A percentile compares a stretch with the other conserved stretches of the same genome.
These are phyloP conservation scores for Stichodactyla mertensii DNA, from an alignment of 64 coral and sea anemone genomes.

Conservation along the genomic window DNA sequence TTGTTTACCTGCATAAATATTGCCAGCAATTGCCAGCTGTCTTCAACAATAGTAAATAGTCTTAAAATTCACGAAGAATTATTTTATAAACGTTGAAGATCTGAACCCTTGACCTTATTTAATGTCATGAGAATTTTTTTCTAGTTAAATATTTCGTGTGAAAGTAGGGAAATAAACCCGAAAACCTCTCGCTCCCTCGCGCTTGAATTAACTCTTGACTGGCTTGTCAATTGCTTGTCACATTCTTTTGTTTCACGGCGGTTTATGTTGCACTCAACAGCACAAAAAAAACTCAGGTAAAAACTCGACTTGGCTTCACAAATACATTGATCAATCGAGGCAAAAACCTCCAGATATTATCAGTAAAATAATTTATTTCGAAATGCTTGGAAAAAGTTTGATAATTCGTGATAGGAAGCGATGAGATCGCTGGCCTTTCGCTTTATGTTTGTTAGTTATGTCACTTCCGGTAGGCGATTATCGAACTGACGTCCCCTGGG, in stretches of 20 bases:
- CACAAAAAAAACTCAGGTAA: not conserved
- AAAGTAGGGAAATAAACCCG: not conserved
- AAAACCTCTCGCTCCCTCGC: not conserved
- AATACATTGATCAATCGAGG: not conserved
- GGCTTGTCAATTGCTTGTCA: constrained; percentile 4
- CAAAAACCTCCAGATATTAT: not conserved
- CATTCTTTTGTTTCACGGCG: not conserved
- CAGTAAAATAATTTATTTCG: not conserved
- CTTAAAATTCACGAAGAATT: not conserved
- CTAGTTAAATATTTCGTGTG: not conserved
- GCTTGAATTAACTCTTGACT: not conserved
- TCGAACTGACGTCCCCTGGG: not conserved
- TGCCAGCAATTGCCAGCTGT: constrained; percentile 1
- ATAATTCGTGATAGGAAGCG: not conserved
- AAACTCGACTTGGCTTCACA: not conserved
- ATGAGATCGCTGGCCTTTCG: not conserved
- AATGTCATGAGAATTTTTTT: not conserved
- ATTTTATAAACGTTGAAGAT: not conserved
- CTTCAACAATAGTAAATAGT: not conserved
- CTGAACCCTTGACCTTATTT: not conserved
- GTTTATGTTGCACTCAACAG: not conserved
- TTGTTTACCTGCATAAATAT: not conserved
- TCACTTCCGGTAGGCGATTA: constrained; percentile 25
- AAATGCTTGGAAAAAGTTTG: not conserved
- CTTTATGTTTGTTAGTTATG: constrained; percentile 26